Percentiles rank a stretch among this genome's conserved stretches.
phyloP scores from a whole-genome alignment of 2,113 vertebrate species.

The Toxostoma redivivum region DNA sequence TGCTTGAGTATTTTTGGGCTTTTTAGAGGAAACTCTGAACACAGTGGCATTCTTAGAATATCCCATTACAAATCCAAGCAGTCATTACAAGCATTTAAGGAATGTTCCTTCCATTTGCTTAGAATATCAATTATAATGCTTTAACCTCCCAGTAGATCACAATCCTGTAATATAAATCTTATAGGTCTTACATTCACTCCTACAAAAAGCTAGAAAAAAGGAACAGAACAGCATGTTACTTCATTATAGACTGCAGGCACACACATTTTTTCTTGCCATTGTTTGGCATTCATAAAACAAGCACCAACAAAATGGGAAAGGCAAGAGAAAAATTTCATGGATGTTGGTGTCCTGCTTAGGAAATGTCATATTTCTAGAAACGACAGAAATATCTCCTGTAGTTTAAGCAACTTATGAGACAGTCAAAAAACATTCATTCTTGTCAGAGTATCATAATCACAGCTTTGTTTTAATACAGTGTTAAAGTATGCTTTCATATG shows the following conservation, averaged over 20 bases:
- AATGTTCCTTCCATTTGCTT: constrained; percentile 73
- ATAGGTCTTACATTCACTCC: constrained; percentile 54
- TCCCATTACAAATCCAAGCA: constrained; percentile 71
- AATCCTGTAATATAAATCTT: constrained; percentile 65
- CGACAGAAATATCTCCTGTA: not conserved
- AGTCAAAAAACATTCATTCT: not conserved
- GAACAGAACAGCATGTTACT: not conserved
- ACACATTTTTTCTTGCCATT: not conserved
- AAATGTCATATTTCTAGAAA: not conserved
- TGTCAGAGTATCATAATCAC: not conserved
- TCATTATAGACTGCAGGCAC: not conserved
- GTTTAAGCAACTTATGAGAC: not conserved
- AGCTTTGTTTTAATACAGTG: not conserved
- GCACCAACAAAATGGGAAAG: not conserved
- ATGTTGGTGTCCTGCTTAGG: not conserved
- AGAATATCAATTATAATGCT: constrained; percentile 45
- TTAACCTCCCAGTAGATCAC: constrained; percentile 68
- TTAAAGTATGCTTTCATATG: not conserved
- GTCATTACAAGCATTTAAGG: constrained; percentile 76
- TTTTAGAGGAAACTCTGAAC: constrained; percentile 17
- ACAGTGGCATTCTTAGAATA: constrained; percentile 71
- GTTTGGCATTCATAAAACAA: constrained; percentile 3
- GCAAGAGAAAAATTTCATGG: not conserved
- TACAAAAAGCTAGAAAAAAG: constrained; percentile 32
- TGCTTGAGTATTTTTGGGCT: not conserved